phyloP scores from a whole-genome alignment of 2,888 invertebrate genomes.

The Onthophagus sagittarius region DNA sequence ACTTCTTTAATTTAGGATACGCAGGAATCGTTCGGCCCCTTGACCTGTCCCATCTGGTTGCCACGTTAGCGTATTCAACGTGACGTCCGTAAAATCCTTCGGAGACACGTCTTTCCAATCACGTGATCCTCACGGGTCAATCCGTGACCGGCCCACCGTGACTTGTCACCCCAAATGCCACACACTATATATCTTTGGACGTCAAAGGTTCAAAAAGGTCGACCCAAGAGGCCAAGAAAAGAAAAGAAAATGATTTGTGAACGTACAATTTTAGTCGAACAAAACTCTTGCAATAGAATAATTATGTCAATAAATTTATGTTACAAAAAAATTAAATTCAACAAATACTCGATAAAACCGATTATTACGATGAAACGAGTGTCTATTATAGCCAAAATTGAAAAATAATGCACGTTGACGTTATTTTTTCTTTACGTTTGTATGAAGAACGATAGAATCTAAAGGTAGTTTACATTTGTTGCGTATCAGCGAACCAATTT shows the following conservation, averaged over 20 bases:
- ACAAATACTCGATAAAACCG: too few species aligned
- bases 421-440: too few species aligned
- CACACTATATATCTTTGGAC: slow-evolving; percentile 1
- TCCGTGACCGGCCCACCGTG: slow-evolving; percentile 7
- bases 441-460: too few species aligned
- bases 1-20: too few species aligned
- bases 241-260: not conserved
- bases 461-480: too few species aligned
- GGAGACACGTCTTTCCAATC: slow-evolving; percentile 34
- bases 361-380: too few species aligned
- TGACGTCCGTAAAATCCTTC: slow-evolving; percentile 39
- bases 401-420: too few species aligned
- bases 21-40: slow-evolving; percentile 17
- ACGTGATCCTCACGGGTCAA: slow-evolving; percentile 26
- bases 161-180: not conserved
- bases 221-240: not conserved
- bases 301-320: not conserved
- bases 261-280: not conserved
- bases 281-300: not conserved
- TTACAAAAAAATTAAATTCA: too few species aligned
- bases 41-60: slow-evolving; percentile 36
- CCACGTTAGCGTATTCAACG: slow-evolving; percentile 40
- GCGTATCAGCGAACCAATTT: too few species aligned
- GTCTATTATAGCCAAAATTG: too few species aligned
- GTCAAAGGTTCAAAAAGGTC: not conserved